Evolutionary conservation across 2,797 vertebrate genomes (phyloP).

Genomic region (Pogonophryne albipinna): DNA sequence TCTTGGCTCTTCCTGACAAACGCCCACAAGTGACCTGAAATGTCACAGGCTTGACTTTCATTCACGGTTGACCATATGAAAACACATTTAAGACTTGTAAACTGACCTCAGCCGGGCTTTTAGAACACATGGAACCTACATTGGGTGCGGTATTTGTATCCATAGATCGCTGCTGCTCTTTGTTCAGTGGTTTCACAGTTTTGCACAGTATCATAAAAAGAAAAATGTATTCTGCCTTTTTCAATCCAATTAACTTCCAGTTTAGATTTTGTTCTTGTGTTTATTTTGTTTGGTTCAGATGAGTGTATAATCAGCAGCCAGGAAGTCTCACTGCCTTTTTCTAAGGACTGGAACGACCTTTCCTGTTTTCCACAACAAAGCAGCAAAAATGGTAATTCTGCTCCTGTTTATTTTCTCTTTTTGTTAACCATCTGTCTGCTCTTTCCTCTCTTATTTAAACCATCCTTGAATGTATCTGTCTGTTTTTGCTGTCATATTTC

Average conservation of each 20-base stretch:
- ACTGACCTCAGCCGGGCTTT: constrained; percentile 69
- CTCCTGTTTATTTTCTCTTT: constrained; percentile 22
- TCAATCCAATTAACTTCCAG: not conserved
- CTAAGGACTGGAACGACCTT: constrained; percentile 14
- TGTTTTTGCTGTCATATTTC: not conserved
- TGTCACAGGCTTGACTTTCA: constrained; percentile 59
- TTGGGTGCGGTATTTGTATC: constrained; percentile 56
- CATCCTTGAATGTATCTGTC: constrained; percentile 18
- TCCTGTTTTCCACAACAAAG: constrained; percentile 39
- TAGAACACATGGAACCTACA: constrained; percentile 56
- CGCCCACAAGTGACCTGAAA: constrained; percentile 71
- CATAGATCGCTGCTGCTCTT: constrained; percentile 27
- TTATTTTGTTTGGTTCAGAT: constrained; percentile 18
- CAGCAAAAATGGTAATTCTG: constrained; percentile 49
- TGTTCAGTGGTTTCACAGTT: constrained; percentile 55
- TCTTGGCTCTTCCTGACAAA: constrained; percentile 61
- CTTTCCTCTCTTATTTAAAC: constrained; percentile 22
- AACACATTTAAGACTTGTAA: constrained; percentile 64
- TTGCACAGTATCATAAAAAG: constrained; percentile 24
- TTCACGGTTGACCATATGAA: constrained; percentile 65
- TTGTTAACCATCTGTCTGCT: constrained; percentile 8
- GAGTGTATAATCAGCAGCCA: constrained; percentile 3
- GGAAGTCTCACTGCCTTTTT: not conserved
- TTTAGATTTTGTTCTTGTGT: constrained; percentile 2
- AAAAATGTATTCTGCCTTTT: not conserved